phyloP scores from a whole-genome alignment of 2,888 invertebrate species.

The Tineola bisselliella region DNA sequence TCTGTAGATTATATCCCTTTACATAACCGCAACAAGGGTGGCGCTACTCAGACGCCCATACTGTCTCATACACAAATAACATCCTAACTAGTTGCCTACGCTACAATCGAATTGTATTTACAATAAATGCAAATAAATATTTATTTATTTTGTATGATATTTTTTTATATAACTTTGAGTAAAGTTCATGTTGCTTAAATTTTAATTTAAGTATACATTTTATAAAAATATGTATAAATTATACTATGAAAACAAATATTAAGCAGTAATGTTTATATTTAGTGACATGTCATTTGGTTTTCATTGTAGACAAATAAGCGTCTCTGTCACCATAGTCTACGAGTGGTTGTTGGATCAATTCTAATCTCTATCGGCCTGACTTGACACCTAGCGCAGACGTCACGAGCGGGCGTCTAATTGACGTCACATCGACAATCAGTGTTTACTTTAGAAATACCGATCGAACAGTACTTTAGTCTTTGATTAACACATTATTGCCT shows the following conservation, averaged over 20 bases:
- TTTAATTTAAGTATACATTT: too few relatives aligned
- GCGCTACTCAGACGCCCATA: constrained; percentile 47
- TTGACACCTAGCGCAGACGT: constrained; percentile 3
- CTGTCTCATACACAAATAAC: constrained; percentile 35
- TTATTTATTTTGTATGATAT: neutral
- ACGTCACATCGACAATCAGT: constrained; percentile 22
- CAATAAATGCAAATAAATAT: neutral
- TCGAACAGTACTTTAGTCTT: constrained; percentile 1
- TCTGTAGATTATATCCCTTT: neutral
- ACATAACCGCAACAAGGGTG: constrained; percentile 29
- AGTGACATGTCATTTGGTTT: neutral
- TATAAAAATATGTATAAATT: too few relatives aligned
- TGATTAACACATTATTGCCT: neutral
- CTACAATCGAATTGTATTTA: neutral
- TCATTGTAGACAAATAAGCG: constrained; percentile 27
- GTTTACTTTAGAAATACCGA: constrained; percentile 4
- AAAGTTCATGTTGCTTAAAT: too few relatives aligned
- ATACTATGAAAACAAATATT: neutral
- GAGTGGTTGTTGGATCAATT: constrained; percentile 40
- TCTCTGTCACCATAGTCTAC: constrained; percentile 13
- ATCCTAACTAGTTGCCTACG: neutral
- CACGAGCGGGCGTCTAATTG: constrained; percentile 16
- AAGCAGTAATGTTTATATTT: neutral
- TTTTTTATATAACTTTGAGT: too few relatives aligned
- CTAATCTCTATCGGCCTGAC: constrained; percentile 34